phyloP scores from a whole-genome alignment of 2,113 vertebrate genomes.

The Misgurnus anguillicaudatus region DNA sequence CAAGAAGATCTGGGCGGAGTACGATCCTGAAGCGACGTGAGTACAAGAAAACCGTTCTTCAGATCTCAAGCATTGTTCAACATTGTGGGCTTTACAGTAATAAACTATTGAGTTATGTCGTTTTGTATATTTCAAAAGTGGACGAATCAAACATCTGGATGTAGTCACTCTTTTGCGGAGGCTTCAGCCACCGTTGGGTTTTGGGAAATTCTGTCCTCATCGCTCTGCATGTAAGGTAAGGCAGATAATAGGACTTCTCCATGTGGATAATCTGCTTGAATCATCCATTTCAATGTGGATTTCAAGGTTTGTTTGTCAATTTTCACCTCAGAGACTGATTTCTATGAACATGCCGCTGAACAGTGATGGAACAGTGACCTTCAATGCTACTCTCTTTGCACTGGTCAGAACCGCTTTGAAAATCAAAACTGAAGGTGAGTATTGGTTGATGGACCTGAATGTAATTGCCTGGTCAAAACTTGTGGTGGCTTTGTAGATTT shows the following conservation, averaged over 20 bases:
- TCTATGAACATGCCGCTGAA: conserved; percentile 99
- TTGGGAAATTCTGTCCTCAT: conserved; percentile 97
- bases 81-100: not conserved
- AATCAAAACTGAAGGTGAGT: conserved; percentile 96
- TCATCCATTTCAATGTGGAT: not conserved
- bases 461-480: too few species aligned
- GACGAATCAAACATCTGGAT: conserved; percentile 95
- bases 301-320: not conserved
- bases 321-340: conserved; percentile 82
- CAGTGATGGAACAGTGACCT: conserved; percentile 95
- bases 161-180: conserved; percentile 93
- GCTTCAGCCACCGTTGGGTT: conserved; percentile 94
- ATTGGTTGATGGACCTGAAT: not conserved
- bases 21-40: conserved; percentile 96
- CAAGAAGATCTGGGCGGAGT: conserved; percentile 98
- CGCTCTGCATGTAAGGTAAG: conserved; percentile 92
- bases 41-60: conserved; percentile 44
- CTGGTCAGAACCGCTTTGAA: conserved; percentile 95
- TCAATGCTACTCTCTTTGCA: conserved; percentile 95
- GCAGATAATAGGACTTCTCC: not conserved
- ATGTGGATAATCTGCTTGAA: not conserved
- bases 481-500: not conserved
- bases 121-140: conserved; percentile 72
- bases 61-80: not conserved
- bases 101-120: not conserved